Evolutionary conservation across 2,113 vertebrate genomes (phyloP).

Genomic region (Bettongia penicillata): DNA sequence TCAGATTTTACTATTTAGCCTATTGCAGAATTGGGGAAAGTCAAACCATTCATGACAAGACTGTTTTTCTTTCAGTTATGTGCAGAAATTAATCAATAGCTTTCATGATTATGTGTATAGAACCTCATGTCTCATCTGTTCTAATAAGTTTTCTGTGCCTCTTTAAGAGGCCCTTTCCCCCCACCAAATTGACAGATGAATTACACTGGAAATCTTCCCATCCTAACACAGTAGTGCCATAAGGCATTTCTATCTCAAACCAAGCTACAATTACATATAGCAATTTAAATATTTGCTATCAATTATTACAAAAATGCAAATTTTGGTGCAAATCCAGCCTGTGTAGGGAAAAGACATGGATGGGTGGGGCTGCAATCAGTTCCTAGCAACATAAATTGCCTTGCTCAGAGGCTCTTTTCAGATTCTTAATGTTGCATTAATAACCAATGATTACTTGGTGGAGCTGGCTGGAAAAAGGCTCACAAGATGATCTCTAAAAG

Average conservation of each 20-base stretch:
- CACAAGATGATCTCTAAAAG: not conserved
- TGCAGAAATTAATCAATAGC: not conserved
- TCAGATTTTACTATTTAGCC: not conserved
- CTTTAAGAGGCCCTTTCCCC: not conserved
- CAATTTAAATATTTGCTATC: not conserved
- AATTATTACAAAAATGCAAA: not conserved
- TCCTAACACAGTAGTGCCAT: not conserved
- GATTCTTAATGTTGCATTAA: not conserved
- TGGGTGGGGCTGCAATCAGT: not conserved
- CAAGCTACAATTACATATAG: not conserved
- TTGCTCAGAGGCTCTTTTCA: not conserved
- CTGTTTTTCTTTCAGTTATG: not conserved
- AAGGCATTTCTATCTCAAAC: not conserved
- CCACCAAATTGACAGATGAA: not conserved
- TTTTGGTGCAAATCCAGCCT: not conserved
- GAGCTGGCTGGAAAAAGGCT: not conserved
- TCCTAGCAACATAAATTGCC: not conserved
- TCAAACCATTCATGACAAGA: not conserved
- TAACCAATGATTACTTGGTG: not conserved
- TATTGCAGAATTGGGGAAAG: not conserved
- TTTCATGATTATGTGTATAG: not conserved
- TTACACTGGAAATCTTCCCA: not conserved
- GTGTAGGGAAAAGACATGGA: not conserved
- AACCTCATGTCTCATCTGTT: not conserved
- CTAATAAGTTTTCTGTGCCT: not conserved